Conservation (phyloP, 1,140 invertebrate genomes). For the Eupristina koningsbergeri region DNA sequence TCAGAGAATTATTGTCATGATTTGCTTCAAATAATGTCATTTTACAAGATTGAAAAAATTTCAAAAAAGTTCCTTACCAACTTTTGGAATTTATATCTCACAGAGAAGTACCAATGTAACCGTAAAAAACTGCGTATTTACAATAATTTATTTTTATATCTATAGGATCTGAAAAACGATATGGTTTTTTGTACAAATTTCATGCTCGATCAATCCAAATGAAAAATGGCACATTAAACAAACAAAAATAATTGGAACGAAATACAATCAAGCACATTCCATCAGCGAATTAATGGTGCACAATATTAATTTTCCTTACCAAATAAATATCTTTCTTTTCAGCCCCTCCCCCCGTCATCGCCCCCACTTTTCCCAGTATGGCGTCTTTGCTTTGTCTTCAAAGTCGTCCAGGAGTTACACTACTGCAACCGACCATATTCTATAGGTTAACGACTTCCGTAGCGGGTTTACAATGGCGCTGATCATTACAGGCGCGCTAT, state of each 20-base stretch:
- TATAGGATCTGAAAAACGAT: not conserved
- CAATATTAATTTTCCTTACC: not conserved
- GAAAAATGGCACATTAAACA: not conserved
- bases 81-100: not conserved
- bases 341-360: not conserved
- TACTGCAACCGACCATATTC: slow-evolving; percentile 6
- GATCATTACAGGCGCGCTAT: slow-evolving; percentile 32
- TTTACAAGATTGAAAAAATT: not conserved
- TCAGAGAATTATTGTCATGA: not conserved
- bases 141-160: not conserved
- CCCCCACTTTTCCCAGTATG: not conserved
- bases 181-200: not conserved
- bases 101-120: not conserved
- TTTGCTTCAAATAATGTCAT: not conserved
- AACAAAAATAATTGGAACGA: not conserved
- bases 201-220: not conserved
- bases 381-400: slow-evolving; percentile 18
- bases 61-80: not conserved
- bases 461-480: slow-evolving; percentile 34
- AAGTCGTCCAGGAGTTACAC: not conserved
- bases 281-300: not conserved
- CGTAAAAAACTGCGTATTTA: not conserved
- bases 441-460: slow-evolving; percentile 38
- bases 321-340: slow-evolving; percentile 16
- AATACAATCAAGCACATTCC: not conserved